These are phyloP conservation scores for Diplogasteroides magnus DNA, from an alignment of 1,140 invertebrate species.

Conservation along the genomic window DNA sequence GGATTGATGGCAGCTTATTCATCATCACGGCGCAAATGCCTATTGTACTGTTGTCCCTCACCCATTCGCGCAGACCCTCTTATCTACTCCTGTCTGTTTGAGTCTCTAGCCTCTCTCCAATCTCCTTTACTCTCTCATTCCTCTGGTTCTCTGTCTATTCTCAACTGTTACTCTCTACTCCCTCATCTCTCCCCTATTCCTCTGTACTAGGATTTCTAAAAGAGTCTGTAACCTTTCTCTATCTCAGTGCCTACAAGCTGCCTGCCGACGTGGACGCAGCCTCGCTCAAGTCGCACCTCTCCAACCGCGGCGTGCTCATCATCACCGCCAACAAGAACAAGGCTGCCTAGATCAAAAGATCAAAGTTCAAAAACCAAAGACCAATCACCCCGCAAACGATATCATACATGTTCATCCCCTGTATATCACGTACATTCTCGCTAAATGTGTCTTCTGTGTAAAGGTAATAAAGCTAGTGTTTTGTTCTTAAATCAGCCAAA, in stretches of 20 bases:
- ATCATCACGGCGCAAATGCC: too few relatives aligned
- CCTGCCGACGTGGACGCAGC: conserved; percentile 47
- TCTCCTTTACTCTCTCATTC: not conserved
- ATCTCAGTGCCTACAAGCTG: conserved; percentile 47
- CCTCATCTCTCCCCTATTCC: not conserved
- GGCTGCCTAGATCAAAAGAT: conserved; percentile 35
- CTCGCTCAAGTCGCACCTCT: conserved; percentile 46
- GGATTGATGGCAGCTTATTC: not conserved
- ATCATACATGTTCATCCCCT: not conserved
- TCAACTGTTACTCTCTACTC: not conserved
- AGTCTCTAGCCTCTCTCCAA: not conserved
- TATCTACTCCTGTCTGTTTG: conserved; percentile 13
- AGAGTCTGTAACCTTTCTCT: conserved; percentile 46
- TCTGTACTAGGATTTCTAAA: conserved; percentile 34
- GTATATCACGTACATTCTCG: not conserved
- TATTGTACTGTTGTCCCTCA: too few relatives aligned
- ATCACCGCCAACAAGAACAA: conserved; percentile 50
- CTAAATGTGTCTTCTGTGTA: not conserved
- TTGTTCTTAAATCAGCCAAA: not conserved
- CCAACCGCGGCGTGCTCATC: conserved; percentile 42
- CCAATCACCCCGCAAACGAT: not conserved
- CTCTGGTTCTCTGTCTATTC: not conserved
- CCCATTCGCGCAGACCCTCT: not conserved
- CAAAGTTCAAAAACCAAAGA: not conserved
- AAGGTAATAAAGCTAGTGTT: not conserved